A percentile compares a stretch with the other conserved stretches of the same genome.
phyloP scores from a whole-genome alignment of 2,888 invertebrate species.

The Coleophora deauratella region DNA sequence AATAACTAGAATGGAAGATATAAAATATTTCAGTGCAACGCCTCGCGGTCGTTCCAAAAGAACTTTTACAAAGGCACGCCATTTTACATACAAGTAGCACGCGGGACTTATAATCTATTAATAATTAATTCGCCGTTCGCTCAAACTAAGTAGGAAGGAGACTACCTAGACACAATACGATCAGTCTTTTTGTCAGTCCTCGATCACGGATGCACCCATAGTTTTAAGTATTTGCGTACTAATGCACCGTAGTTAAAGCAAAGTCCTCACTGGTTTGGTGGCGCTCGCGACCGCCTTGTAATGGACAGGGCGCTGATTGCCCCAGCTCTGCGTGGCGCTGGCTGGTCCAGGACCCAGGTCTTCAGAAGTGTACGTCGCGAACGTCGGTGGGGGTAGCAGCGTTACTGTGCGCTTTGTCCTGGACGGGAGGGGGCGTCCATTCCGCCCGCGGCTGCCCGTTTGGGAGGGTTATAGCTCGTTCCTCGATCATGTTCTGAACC shows the following conservation, averaged over 20 bases:
- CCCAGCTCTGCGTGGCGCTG: too few species aligned
- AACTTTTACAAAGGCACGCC: too few species aligned
- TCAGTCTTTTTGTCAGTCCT: constrained; percentile 72
- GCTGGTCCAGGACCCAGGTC: too few species aligned
- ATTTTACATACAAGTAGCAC: constrained; percentile 34
- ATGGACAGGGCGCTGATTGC: too few species aligned
- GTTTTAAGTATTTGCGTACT: constrained; percentile 71
- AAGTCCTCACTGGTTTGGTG: constrained; percentile 23
- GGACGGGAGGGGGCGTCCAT: constrained; percentile 64
- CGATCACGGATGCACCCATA: constrained; percentile 57
- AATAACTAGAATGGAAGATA: constrained; percentile 49
- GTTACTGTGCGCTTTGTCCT: constrained; percentile 78
- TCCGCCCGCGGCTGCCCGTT: constrained; percentile 59
- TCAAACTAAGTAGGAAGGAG: constrained; percentile 46
- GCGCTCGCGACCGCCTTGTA: constrained; percentile 11
- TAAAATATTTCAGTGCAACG: constrained; percentile 39
- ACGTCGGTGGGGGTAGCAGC: constrained; percentile 90
- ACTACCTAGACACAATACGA: constrained; percentile 61
- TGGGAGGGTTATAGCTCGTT: constrained; percentile 52
- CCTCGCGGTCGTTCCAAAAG: constrained; percentile 5
- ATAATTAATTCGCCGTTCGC: constrained; percentile 41
- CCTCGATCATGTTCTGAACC: constrained; percentile 76
- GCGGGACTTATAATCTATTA: constrained; percentile 40
- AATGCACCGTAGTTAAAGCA: constrained; percentile 57
- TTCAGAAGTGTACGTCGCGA: constrained; percentile 85